Evolutionary conservation across 2,797 vertebrate genomes (phyloP).

Genomic region (Sebastes matsubarae): DNA sequence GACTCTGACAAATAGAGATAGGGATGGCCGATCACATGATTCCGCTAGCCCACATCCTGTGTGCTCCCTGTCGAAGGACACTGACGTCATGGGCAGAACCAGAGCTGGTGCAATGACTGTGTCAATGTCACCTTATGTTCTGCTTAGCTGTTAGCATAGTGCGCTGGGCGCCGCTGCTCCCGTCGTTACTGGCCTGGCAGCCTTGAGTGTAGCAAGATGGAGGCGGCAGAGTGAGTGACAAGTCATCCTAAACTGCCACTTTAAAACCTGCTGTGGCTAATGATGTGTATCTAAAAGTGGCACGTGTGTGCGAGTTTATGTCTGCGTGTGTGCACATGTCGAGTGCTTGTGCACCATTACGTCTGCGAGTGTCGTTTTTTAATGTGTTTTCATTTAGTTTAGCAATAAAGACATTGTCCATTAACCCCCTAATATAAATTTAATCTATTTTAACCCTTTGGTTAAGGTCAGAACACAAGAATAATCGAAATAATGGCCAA

Average conservation of each 20-base stretch:
- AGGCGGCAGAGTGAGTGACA: conserved; percentile 71
- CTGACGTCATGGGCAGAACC: conserved; percentile 68
- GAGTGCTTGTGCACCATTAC: conserved; percentile 59
- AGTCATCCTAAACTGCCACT: conserved; percentile 73
- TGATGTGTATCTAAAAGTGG: conserved; percentile 65
- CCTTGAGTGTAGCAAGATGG: conserved; percentile 64
- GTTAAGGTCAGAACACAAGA: conserved; percentile 74
- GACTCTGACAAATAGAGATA: conserved; percentile 72
- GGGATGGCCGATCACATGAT: conserved; percentile 69
- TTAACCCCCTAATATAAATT: conserved; percentile 81
- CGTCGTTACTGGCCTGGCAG: conserved; percentile 61
- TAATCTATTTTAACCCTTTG: conserved; percentile 80
- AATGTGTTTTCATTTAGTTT: conserved; percentile 81
- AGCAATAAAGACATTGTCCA: conserved; percentile 80
- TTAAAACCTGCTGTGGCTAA: conserved; percentile 76
- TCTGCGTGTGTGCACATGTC: conserved; percentile 20
- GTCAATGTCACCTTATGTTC: conserved; percentile 81
- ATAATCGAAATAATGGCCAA: conserved; percentile 75
- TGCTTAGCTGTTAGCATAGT: conserved; percentile 76
- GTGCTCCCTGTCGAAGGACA: conserved; percentile 64
- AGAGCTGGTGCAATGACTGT: conserved; percentile 66
- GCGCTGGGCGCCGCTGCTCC: conserved; percentile 39
- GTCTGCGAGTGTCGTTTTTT: conserved; percentile 69
- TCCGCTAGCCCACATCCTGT: conserved; percentile 49
- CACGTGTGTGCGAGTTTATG: not conserved